phyloP scores from a whole-genome alignment of 2,113 vertebrate species.

The Percopsis transmontana region DNA sequence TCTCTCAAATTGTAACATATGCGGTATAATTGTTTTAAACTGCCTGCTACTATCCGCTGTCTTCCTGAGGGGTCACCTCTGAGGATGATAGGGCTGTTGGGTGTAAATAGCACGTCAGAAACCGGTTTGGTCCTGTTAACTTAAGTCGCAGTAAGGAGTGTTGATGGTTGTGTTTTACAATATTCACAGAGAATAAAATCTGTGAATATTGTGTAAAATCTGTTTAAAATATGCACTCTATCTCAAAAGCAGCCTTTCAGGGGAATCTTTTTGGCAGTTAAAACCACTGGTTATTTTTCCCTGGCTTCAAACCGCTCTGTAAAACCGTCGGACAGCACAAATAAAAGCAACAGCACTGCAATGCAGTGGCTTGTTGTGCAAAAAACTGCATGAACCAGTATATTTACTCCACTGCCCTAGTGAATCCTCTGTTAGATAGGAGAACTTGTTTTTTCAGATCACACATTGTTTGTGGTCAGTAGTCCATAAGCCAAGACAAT shows the following conservation, averaged over 20 bases:
- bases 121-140: too few relatives aligned
- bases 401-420: slow-evolving; percentile 22
- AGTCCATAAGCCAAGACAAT: too few relatives aligned
- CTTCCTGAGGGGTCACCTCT: not conserved
- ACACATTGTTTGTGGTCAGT: too few relatives aligned
- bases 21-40: too few relatives aligned
- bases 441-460: too few relatives aligned
- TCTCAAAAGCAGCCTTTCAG: not conserved
- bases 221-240: too few relatives aligned
- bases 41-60: not conserved
- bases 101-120: too few relatives aligned
- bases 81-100: too few relatives aligned
- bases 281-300: not conserved
- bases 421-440: slow-evolving; percentile 2
- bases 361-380: slow-evolving; percentile 20
- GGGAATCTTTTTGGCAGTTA: not conserved
- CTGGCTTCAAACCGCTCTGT: not conserved
- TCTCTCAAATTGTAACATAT: too few relatives aligned
- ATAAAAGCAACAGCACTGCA: slow-evolving; percentile 7
- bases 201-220: not conserved
- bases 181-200: too few relatives aligned
- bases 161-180: not conserved
- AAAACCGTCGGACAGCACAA: slow-evolving; percentile 1
- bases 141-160: too few relatives aligned
- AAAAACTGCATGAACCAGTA: too few relatives aligned